Evolutionary conservation across 2,113 vertebrate genomes (phyloP), one percentile per base, ranked within the genome.

Genomic region (Paramisgurnus dabryanus): DNA sequence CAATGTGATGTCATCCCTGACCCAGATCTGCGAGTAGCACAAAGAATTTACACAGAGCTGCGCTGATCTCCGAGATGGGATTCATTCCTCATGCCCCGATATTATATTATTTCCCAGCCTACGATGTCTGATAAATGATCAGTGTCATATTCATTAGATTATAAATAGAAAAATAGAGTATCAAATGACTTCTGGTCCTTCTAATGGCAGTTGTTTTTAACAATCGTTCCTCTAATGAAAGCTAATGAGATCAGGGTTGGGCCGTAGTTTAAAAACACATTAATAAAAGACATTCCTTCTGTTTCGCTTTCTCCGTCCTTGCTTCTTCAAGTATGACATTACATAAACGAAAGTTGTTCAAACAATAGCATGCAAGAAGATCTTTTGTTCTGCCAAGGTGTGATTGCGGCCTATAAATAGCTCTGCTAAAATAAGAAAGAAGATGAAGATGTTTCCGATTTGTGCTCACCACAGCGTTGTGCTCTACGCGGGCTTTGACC

Each of bases 401-500:
- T 40, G 72, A 68, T 47, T 45, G 63, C 27, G 3, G 27, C 7
- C 63, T 77, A 77, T 74, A 79, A 81, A 84, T 81, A 84, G 41
- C 39, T 61, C 8, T 61, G 63, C 79, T 73, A 67, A 64, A 81
- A 75, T 84, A 72, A 79, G 69, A 84, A 81, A n/a, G 73, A 84
- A 68, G 79, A 81, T 57, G 68, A 53, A 53, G 17, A 17, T 67
- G 18, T 47, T 74, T 58, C 34, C 10, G 50, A 76, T 47, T 57
- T 18, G 22, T n/a, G 50, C 95, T 96, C 91, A 99, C 98, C 96
- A 98, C 96, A 6, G 98, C 98, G 1, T 98, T 98, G 86, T 92
- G 96, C 83, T 99, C 95, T 81, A 99, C 98, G 80, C 96, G 90
- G 61, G 95, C 90, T 80, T 78, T 92, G 82, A 99, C 86, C 89